phyloP scores from a whole-genome alignment of 2,113 vertebrate species.

The Crotalus tigris region DNA sequence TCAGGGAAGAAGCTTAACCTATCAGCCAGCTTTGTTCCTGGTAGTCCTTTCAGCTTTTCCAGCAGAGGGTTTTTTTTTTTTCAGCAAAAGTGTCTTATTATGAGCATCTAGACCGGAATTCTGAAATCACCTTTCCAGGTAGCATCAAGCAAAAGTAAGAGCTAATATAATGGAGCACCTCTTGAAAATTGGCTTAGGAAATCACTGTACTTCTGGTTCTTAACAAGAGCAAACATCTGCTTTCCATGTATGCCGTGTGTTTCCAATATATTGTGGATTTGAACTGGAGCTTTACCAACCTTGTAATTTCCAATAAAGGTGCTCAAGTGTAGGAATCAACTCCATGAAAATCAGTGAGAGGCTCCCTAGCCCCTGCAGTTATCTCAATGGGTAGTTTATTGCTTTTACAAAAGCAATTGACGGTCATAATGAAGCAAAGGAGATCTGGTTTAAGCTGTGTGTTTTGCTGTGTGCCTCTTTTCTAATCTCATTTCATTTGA shows the following conservation, averaged over 20 bases:
- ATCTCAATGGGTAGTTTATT: not conserved
- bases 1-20: not conserved
- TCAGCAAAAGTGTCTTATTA: not conserved
- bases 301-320: not conserved
- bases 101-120: not conserved
- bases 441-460: not conserved
- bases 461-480: not conserved
- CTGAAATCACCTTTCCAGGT: not conserved
- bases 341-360: not conserved
- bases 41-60: not conserved
- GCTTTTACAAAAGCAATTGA: not conserved
- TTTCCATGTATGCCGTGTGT: not conserved
- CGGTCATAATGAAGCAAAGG: not conserved
- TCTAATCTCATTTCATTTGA: slow-evolving; percentile 15
- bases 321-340: not conserved
- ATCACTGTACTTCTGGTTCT: not conserved
- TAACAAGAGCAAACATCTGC: not conserved
- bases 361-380: not conserved
- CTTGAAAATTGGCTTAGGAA: not conserved
- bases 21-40: not conserved
- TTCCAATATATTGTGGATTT: not conserved
- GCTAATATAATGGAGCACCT: not conserved
- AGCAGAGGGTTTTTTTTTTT: too few relatives aligned
- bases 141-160: not conserved
- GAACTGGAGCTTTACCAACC: not conserved